Evolutionary conservation across 2,888 invertebrate genomes (phyloP).

Genomic region (Strigamia crassipes): DNA sequence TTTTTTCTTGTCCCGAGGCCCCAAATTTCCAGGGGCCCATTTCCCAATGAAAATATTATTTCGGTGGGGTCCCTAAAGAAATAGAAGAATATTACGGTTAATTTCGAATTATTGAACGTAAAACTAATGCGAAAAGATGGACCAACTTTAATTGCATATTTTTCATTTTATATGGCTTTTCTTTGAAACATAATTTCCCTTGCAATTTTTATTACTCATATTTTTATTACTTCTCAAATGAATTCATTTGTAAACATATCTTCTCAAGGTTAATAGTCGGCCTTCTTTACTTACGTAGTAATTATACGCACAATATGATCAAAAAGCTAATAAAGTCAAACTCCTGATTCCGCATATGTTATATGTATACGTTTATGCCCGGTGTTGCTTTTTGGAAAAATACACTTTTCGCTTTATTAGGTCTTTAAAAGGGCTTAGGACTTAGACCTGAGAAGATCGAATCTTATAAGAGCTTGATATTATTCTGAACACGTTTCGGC

Average conservation of each 20-base stretch:
- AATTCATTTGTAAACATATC: background rate
- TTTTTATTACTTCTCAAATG: background rate
- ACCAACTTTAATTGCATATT: background rate
- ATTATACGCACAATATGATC: background rate
- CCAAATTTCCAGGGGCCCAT: no score
- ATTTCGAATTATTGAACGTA: no score
- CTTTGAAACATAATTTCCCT: background rate
- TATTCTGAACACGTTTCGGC: constrained; percentile 3
- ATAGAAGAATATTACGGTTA: no score
- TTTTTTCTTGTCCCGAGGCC: no score
- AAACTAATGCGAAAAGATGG: background rate
- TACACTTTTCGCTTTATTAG: no score
- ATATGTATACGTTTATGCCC: no score
- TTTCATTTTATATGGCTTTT: constrained; percentile 4
- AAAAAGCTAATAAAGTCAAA: background rate
- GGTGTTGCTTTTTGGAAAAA: no score
- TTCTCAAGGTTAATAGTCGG: background rate
- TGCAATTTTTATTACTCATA: background rate
- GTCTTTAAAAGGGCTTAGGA: background rate
- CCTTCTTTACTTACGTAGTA: background rate
- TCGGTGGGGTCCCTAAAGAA: no score
- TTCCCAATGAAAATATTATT: no score
- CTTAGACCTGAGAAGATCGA: background rate
- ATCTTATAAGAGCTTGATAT: background rate
- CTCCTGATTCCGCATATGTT: background rate